Percentiles rank a stretch among this genome's conserved stretches.
These are phyloP conservation scores for Eriocheir sinensis DNA, from an alignment of 1,140 invertebrate species.

Conservation along the genomic window DNA sequence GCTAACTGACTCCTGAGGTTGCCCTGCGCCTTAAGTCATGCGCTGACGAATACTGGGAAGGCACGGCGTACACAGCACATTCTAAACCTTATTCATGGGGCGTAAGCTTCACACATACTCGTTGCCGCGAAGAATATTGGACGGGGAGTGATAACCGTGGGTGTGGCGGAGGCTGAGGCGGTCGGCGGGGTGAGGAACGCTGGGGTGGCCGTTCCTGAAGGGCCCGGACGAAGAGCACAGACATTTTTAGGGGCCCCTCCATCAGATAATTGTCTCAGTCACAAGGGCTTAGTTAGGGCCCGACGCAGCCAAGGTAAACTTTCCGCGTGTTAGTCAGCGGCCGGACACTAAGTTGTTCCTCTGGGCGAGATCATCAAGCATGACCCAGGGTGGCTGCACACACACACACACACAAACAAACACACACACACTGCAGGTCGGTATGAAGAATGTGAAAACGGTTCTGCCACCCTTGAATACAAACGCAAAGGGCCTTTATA, in stretches of 20 bases:
- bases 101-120: no score
- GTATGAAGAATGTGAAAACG: no score
- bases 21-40: no score
- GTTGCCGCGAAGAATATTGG: no score
- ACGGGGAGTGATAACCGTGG: no score
- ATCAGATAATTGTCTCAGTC: constrained; percentile 18
- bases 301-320: not conserved
- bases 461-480: no score
- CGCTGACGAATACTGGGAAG: no score
- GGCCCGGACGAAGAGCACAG: not conserved
- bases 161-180: no score
- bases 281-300: constrained; percentile 31
- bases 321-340: not conserved
- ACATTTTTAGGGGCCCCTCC: not conserved
- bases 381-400: not conserved
- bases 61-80: no score
- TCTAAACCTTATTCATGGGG: no score
- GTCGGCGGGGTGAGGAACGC: not conserved
- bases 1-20: no score
- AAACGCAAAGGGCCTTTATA: no score
- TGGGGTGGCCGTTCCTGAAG: not conserved
- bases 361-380: not conserved
- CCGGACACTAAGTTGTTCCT: not conserved
- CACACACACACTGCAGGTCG: not conserved
- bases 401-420: not conserved